Evolutionary conservation across 2,113 vertebrate species (phyloP), one percentile per base, ranked within the genome.

Genomic region (Saccopteryx leptura): DNA sequence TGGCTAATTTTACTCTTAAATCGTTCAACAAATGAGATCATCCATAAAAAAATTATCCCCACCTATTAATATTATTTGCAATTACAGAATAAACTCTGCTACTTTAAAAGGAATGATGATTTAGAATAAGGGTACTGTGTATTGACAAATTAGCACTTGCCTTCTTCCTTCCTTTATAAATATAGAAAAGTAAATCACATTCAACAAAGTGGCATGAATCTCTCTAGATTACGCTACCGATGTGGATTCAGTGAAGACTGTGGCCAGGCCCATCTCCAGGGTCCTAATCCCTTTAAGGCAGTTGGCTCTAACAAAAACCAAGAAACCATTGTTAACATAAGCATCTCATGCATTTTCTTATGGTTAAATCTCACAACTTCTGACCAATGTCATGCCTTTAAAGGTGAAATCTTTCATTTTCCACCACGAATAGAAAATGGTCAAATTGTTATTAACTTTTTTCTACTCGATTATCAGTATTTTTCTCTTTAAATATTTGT

Each of bases 11-110:
- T 91, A 95, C 83, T 81, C 84, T 93, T 95, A 65, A 90, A 79
- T 97, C 96, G 96, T 84, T 97, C 93, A 96, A 79, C 75, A 97
- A 97, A 96, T 96, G 96, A 96, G 96, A 91, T 91, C 88, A 92
- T 87, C 79, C 72, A 39, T 96, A 68, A 84, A 82, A 50, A 92
- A 94, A 63, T 65, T 52, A 92, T 66, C 48, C 80, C 75, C 91
- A 93, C 71, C 72, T 88, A 54, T 50, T 78, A 90, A 46, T 72
- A 83, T 87, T 31, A 90, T 89, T 91, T 72, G 87, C 92, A 95
- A 88, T 90, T 83, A 90, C 52, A 97, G 74, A 69, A 90, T 91
- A 94, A 93, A 91, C 39, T 86, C 92, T 83, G 56, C 63, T 87
- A 91, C 58, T 21, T n/a, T 74, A 91, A 89, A 95, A 85, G 93